phyloP scores from a whole-genome alignment of 2,797 vertebrate species.

The Gymnothorax reevesii region DNA sequence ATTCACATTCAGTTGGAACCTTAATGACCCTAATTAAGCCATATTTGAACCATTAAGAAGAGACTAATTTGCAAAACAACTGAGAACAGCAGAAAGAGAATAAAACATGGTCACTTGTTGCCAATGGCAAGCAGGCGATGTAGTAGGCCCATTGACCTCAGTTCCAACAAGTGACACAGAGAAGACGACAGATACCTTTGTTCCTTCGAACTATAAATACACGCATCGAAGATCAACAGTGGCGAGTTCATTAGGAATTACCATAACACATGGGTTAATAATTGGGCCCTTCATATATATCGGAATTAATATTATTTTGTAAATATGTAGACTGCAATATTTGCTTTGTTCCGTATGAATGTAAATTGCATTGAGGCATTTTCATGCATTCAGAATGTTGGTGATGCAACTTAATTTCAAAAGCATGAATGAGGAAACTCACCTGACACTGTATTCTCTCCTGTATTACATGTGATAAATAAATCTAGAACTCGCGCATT shows the following conservation, averaged over 20 bases:
- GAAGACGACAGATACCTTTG: background rate
- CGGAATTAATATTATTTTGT: background rate
- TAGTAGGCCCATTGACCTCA: background rate
- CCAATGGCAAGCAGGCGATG: background rate
- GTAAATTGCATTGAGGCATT: background rate
- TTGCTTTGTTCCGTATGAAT: background rate
- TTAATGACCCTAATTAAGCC: slow-evolving; percentile 74
- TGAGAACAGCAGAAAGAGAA: slow-evolving; percentile 32
- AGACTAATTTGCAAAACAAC: slow-evolving; percentile 53
- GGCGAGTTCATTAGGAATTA: background rate
- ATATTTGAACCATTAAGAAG: slow-evolving; percentile 58
- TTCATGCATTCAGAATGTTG: background rate
- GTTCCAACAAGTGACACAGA: background rate
- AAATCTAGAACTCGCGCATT: background rate
- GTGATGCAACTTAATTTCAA: background rate
- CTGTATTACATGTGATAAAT: background rate
- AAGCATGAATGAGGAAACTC: background rate
- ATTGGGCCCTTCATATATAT: background rate
- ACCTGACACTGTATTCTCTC: too few species aligned
- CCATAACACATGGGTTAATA: slow-evolving; percentile 4
- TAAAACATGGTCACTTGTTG: slow-evolving; percentile 39
- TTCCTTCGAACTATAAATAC: slow-evolving; percentile 2
- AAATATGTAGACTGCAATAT: background rate
- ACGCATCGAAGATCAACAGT: background rate
- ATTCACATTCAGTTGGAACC: slow-evolving; percentile 69